Conservation (phyloP, 1,140 invertebrate genomes). For the Ylistrum balloti region DNA sequence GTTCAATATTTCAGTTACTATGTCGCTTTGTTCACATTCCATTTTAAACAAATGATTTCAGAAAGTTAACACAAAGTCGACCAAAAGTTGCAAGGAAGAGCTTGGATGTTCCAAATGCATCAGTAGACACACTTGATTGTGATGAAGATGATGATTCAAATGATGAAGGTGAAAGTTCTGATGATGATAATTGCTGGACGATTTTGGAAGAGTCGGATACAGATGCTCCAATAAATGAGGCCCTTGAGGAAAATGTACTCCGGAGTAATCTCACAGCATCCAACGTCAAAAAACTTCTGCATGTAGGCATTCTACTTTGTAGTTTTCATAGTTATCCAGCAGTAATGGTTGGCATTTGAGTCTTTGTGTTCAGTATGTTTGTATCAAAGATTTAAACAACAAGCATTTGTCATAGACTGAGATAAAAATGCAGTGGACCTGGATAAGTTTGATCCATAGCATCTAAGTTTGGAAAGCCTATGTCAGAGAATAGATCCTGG, state of each 20-base stretch:
- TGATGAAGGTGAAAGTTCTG: slow-evolving; percentile 51
- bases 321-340: neutral
- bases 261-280: slow-evolving; percentile 87
- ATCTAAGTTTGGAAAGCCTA: too few species aligned
- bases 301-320: slow-evolving; percentile 64
- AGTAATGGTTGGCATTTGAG: neutral
- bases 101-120: slow-evolving; percentile 15
- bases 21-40: too few species aligned
- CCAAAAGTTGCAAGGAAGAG: neutral
- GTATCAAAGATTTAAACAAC: neutral
- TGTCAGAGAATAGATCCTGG: too few species aligned
- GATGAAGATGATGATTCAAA: slow-evolving; percentile 53
- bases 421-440: neutral
- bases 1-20: too few species aligned
- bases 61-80: neutral
- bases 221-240: slow-evolving; percentile 83
- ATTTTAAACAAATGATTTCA: neutral
- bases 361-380: too few species aligned
- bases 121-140: neutral
- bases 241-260: slow-evolving; percentile 87
- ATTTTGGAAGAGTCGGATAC: slow-evolving; percentile 50
- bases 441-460: too few species aligned
- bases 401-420: slow-evolving; percentile 5
- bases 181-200: slow-evolving; percentile 55
- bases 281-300: slow-evolving; percentile 87